Base-by-base conservation (phyloP, 2,797 vertebrate species). In the Carapus acus region DNA sequence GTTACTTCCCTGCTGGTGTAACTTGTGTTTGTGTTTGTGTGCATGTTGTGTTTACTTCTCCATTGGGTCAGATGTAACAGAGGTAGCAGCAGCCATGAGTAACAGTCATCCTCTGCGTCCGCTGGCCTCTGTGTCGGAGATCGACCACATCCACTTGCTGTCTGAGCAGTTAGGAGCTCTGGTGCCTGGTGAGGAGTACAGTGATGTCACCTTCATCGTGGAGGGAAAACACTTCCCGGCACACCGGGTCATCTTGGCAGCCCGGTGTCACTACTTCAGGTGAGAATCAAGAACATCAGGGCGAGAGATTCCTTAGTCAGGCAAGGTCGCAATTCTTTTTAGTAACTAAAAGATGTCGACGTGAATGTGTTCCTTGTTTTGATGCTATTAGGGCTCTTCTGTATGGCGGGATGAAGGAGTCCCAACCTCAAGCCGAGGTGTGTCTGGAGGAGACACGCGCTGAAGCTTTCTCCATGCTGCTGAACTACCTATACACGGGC, bases 181-280 rank as follows among this genome's bases (percentile, higher is more conserved):
- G 54, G 91, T 96, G 69, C 91, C 94, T 0, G 91, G 91, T 0
- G 94, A 97, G 66, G 93, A 98, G 50, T 98, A 98, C 72, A 97
- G 94, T 3, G 96, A 98, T 0, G 95, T 99, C 73, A 98, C 94
- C 33, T 98, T 99, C 65, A 84, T 98, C 15, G 96, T 99, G 80
- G 95, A 99, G 78, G 93, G 92, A 77, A 96, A 93, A 67, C 89
- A 90, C 2, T 99, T 97, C 78, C 91, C 94, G 0, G 96, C 94
- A 2, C 96, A 99, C 83, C 86, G 93, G 46, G 94, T 99, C 53
- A 97, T 99, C 78, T 85, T 99, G 79, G 94, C 96, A 14, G 94
- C 95, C 3, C 89, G 95, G 20, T 98, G 96, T 69, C 93, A 97
- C 61, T 98, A 98, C 81, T 99, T 99, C 90, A 93, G 96, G 96